phyloP scores from a whole-genome alignment of 2,113 vertebrate species.

The Piprites chloris region DNA sequence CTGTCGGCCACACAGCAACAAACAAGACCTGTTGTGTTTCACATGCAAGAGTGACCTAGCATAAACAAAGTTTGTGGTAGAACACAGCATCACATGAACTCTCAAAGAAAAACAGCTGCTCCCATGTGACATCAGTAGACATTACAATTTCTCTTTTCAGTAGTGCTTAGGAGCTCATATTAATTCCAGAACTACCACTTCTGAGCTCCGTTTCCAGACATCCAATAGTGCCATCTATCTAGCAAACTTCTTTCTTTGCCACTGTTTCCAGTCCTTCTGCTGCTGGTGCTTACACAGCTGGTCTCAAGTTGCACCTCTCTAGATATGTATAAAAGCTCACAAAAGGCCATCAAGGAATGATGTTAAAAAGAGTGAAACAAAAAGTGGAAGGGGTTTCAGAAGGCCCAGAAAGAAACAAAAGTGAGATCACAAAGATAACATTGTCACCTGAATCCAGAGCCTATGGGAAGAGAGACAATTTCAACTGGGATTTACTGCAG shows the following conservation, averaged over 20 bases:
- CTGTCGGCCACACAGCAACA: rapidly evolving
- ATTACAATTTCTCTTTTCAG: not conserved
- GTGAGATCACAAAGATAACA: not conserved
- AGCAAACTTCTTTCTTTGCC: not conserved
- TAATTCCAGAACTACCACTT: not conserved
- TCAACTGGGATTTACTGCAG: not conserved
- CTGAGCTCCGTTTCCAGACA: not conserved
- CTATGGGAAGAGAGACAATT: not conserved
- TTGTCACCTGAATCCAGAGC: not conserved
- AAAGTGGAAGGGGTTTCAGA: not conserved
- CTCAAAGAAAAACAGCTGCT: not conserved
- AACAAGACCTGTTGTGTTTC: not conserved
- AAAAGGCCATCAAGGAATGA: not conserved
- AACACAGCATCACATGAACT: not conserved
- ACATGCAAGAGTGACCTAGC: not conserved
- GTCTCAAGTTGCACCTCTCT: not conserved
- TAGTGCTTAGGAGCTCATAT: not conserved
- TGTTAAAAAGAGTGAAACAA: not conserved
- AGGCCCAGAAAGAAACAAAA: not conserved
- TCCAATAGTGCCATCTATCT: not conserved
- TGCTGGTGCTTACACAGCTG: not conserved
- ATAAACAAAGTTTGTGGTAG: not conserved
- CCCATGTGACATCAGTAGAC: not conserved
- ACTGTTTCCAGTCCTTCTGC: not conserved
- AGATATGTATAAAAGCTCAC: not conserved